Evolutionary conservation across 2,797 vertebrate genomes (phyloP).

Genomic region (Cyprinella venusta): DNA sequence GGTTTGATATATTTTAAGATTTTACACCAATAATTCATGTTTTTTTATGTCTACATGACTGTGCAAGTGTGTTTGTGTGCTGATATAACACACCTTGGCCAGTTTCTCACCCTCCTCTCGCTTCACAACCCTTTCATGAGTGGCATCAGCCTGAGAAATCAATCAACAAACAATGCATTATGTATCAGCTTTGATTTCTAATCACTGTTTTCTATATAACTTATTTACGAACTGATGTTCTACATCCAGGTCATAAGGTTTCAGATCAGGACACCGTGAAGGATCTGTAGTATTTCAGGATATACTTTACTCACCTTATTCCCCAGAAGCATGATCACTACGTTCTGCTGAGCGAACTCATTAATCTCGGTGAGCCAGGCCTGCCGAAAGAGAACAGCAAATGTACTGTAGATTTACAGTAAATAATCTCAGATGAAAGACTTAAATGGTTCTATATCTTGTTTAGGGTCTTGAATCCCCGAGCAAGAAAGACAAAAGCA

Average conservation of each 20-base stretch:
- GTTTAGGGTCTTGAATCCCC: background rate
- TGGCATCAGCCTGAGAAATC: constrained; percentile 83
- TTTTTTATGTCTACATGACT: no score
- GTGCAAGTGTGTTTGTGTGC: constrained; percentile 30
- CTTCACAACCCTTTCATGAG: constrained; percentile 88
- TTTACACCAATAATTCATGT: background rate
- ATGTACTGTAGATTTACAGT: constrained; percentile 29
- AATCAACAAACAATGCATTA: background rate
- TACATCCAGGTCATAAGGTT: background rate
- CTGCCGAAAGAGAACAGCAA: constrained; percentile 63
- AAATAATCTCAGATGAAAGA: constrained; percentile 52
- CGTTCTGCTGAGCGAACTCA: constrained; percentile 90
- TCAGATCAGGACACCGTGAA: background rate
- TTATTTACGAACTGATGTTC: background rate
- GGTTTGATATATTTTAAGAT: no score
- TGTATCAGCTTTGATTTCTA: background rate
- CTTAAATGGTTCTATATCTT: background rate
- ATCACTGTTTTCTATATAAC: constrained; percentile 1
- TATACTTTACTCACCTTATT: constrained; percentile 85
- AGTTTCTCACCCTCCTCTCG: constrained; percentile 92
- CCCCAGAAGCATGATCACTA: constrained; percentile 94
- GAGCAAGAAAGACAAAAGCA: background rate
- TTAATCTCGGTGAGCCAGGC: constrained; percentile 95
- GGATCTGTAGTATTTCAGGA: background rate
- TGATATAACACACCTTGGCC: constrained; percentile 83